A percentile compares a stretch with the other conserved stretches of the same genome.
These are phyloP conservation scores for Myopa tessellatipennis DNA, from an alignment of 2,888 invertebrate genomes.

Conservation along the genomic window DNA sequence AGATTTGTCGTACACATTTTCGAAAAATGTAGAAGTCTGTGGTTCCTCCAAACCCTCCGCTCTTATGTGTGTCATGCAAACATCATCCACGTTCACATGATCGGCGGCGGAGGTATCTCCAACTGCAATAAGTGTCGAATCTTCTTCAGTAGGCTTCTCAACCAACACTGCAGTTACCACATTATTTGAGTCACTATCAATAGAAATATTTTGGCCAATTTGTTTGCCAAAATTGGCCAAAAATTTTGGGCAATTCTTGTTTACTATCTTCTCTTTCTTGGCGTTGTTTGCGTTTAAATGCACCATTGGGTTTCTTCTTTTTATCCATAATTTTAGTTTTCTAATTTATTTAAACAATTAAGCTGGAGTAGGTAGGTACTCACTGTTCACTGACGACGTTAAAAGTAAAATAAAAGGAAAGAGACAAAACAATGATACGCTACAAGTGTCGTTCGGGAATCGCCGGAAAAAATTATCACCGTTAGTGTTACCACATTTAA, in stretches of 20 bases:
- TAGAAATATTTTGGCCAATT: neutral
- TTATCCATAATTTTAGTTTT: constrained; percentile 33
- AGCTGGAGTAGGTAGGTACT: constrained; percentile 30
- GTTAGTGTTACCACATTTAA: neutral
- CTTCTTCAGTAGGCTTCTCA: no score
- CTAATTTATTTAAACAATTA: constrained; percentile 33
- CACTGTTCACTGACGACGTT: constrained; percentile 24
- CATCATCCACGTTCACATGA: constrained; percentile 30
- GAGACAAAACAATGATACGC: constrained; percentile 18
- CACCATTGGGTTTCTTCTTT: constrained; percentile 30
- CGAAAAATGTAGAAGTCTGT: no score
- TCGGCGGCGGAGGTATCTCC: constrained; percentile 26
- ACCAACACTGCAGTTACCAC: no score
- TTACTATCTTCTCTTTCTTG: constrained; percentile 23
- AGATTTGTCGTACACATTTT: no score
- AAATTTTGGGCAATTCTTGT: neutral
- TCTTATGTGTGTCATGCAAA: constrained; percentile 28
- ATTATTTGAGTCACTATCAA: no score
- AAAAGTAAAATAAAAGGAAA: constrained; percentile 26
- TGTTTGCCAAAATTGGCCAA: neutral
- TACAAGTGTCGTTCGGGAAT: constrained; percentile 8
- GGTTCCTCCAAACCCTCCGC: no score
- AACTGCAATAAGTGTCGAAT: neutral
- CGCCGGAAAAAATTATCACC: neutral
- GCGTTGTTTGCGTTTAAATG: constrained; percentile 34